phyloP scores from a whole-genome alignment of 1,140 invertebrate species.

The Archivesica marissinica region DNA sequence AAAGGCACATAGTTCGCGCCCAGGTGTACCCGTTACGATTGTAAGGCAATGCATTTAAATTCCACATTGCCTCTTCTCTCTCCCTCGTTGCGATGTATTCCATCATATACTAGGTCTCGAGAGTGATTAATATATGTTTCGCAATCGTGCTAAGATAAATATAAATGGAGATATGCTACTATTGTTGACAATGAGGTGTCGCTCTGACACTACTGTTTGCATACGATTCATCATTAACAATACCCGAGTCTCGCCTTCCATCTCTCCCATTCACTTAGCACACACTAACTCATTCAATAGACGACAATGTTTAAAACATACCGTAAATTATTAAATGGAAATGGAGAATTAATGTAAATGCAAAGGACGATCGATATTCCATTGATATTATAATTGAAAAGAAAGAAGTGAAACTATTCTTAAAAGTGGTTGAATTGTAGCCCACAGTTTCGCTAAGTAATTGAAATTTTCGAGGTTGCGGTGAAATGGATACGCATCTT shows the following conservation, averaged over 20 bases:
- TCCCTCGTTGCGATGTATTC: too few relatives aligned
- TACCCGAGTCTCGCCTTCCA: background rate
- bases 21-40: too few relatives aligned
- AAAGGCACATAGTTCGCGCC: too few relatives aligned
- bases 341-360: background rate
- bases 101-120: too few relatives aligned
- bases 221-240: too few relatives aligned
- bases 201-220: too few relatives aligned
- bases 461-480: background rate
- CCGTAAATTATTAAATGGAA: slow-evolving; percentile 5
- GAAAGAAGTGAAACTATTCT: background rate
- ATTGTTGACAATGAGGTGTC: slow-evolving; percentile 5
- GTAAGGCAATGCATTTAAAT: too few relatives aligned
- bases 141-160: background rate
- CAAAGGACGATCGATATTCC: background rate
- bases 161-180: background rate
- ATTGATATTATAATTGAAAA: slow-evolving; percentile 15
- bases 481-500: background rate
- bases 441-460: background rate
- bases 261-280: background rate
- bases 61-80: background rate
- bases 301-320: too few relatives aligned
- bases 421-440: background rate
- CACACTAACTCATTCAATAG: background rate
- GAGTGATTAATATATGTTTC: background rate